Evolutionary conservation across 1,140 invertebrate species (phyloP).

Genomic region (Drosophila leontia): DNA sequence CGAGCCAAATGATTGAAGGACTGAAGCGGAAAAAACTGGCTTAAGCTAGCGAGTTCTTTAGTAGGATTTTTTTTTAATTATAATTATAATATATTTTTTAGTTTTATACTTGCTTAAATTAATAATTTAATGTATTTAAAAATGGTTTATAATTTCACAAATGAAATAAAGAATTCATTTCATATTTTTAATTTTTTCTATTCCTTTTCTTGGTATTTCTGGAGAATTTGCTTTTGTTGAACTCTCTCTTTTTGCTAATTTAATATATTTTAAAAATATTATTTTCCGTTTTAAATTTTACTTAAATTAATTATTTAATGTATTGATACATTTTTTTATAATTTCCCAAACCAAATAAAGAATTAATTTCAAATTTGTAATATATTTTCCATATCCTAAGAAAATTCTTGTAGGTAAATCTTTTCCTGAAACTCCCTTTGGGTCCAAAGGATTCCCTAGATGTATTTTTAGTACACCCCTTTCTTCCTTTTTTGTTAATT

Average conservation of each 20-base stretch:
- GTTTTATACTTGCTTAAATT: not conserved
- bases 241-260: no score
- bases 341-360: no score
- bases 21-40: not conserved
- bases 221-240: no score
- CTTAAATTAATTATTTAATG: no score
- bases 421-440: not conserved
- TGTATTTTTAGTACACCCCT: not conserved
- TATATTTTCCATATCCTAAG: not conserved
- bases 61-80: not conserved
- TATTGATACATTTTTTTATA: no score
- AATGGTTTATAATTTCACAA: not conserved
- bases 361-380: not conserved
- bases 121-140: not conserved
- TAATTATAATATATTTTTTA: not conserved
- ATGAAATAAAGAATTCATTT: not conserved
- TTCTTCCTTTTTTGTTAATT: not conserved
- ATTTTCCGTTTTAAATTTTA: no score
- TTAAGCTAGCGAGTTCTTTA: not conserved
- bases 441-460: not conserved
- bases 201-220: not conserved
- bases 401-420: not conserved
- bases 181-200: no score
- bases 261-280: no score
- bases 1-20: slow-evolving; percentile 39